Evolutionary conservation across 2,113 vertebrate species (phyloP).

Genomic region (Gasterosteus nipponicus): DNA sequence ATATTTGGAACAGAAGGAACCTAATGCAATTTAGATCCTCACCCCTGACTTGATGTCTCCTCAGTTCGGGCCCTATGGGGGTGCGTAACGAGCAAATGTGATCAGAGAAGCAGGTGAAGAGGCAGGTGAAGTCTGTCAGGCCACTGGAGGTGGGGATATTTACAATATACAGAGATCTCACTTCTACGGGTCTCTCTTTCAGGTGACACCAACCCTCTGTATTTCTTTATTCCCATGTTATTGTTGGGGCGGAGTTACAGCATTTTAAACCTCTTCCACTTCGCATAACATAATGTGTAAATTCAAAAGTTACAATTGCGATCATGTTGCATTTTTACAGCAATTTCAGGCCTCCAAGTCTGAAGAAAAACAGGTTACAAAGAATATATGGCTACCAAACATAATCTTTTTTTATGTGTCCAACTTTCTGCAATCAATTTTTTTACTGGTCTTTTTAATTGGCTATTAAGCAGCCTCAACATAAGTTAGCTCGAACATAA

Average conservation of each 20-base stretch:
- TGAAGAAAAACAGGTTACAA: not conserved
- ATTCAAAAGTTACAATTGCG: not conserved
- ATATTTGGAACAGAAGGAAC: conserved; percentile 29
- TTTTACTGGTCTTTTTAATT: not conserved
- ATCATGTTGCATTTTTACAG: not conserved
- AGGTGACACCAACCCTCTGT: not conserved
- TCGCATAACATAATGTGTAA: not conserved
- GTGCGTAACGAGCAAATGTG: conserved; percentile 38
- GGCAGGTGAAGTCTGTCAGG: conserved; percentile 14
- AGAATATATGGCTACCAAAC: not conserved
- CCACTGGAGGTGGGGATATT: conserved; percentile 27
- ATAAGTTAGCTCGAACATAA: not conserved
- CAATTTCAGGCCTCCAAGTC: not conserved
- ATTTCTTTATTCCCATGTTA: conserved; percentile 4
- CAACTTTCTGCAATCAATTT: not conserved
- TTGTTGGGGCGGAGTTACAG: not conserved
- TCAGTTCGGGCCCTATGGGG: conserved; percentile 1
- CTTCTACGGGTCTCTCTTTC: not conserved
- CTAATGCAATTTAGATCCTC: conserved; percentile 39
- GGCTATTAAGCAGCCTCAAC: not conserved
- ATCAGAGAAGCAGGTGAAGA: conserved; percentile 45
- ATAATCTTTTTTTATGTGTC: too few relatives aligned
- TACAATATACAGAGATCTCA: conserved; percentile 22
- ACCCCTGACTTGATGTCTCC: conserved; percentile 31
- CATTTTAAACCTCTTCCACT: not conserved